phyloP scores from a whole-genome alignment of 2,797 vertebrate species.

The Macrochelys suwanniensis region DNA sequence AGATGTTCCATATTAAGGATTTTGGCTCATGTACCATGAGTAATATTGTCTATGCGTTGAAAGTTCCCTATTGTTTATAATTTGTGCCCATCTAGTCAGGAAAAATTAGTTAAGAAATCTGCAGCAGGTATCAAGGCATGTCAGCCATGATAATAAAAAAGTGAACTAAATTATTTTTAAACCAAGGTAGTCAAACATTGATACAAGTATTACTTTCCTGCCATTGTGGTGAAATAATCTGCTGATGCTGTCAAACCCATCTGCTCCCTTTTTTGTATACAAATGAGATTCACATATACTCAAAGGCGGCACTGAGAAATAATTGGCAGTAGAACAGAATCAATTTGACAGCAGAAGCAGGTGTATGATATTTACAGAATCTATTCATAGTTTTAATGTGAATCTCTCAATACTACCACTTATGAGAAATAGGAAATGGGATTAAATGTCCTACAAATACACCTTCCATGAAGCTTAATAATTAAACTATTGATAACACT shows the following conservation, averaged over 20 bases:
- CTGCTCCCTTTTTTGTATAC: neutral
- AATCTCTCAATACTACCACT: neutral
- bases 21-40: conserved; percentile 17
- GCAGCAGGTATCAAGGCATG: neutral
- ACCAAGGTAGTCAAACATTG: neutral
- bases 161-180: neutral
- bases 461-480: neutral
- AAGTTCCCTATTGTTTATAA: conserved; percentile 25
- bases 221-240: neutral
- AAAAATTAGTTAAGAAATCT: neutral
- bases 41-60: conserved; percentile 28
- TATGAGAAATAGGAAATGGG: neutral
- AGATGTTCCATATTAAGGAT: conserved; percentile 32
- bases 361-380: neutral
- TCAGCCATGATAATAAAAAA: neutral
- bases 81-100: conserved; percentile 20
- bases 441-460: neutral
- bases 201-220: neutral
- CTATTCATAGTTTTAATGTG: neutral
- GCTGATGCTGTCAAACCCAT: neutral
- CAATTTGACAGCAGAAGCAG: neutral
- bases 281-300: neutral
- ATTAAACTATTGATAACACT: neutral
- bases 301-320: accelerated
- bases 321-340: accelerated